Evolutionary conservation across 2,888 invertebrate genomes (phyloP), one percentile per base, ranked within the genome.

Genomic region (Catocala fraxini): DNA sequence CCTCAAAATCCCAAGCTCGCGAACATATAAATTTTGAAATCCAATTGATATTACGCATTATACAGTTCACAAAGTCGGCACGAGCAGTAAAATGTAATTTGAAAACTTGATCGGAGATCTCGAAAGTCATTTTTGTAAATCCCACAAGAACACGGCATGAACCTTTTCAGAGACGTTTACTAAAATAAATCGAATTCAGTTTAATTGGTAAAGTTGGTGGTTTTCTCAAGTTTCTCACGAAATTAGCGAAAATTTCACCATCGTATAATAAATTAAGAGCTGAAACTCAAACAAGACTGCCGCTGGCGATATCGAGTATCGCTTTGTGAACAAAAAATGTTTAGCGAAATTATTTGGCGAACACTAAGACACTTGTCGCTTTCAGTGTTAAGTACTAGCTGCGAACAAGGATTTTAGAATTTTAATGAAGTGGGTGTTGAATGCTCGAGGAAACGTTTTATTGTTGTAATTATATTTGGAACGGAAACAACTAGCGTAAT

Each of bases 171-270:
- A 76, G 73, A 80, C 83, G 77, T 84, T 83, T 81, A 82, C 83
- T 80, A 79, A 84, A 85, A 88, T 84, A 86, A 89, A 86, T 86
- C 86, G 85, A 87, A 87, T 85, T 79, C 76, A 73, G 77, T 88
- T 87, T 90, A 89, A 89, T 89, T 89, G 86, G 84, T 79, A 89
- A 90, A 89, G 90, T 90, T 89, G 68, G 80, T 68, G 74, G 76
- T 80, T 78, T 70, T 60, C 77, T 79, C 78, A 75, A 85, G 85
- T 81, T 87, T 76, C 75, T 70, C 73, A 71, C 73, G 73, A 81
- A 87, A 87, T 87, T 86, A 81, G 82, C 82, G 84, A 83, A 82
- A 84, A 85, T 86, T 88, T 85, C 61, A 13, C 64, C 69, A 68
- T 65, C 69, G 64, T 66, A 79, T 83, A 85, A 88, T 87, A 87